Base-by-base conservation (phyloP, 2,113 vertebrate genomes). In the Pseudorhombus dupliciocellatus region DNA sequence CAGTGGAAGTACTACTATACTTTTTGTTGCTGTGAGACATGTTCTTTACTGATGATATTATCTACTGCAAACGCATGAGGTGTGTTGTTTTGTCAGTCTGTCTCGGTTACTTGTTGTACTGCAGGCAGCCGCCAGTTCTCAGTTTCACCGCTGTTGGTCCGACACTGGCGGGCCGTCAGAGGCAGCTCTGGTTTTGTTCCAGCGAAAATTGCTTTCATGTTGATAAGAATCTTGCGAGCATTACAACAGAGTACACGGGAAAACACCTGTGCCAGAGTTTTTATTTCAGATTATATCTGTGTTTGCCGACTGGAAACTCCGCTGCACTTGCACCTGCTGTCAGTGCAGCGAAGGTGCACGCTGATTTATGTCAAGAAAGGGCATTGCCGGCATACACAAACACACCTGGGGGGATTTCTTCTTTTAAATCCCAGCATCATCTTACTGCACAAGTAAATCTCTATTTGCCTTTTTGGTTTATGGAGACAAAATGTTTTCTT, bases 241-340 rank as follows among this genome's bases (percentile, higher is more conserved):
- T 71, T 57, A 78, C 65, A 62, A 20, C 73, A 28, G 74, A 78
- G 77, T 42, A 74, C 67, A 77, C 76, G 80, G 63, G 76, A 46
- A 66, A 66, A 55, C 61, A 69, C 59, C 73, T 56, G 55, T 3
- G 69, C 7, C 12, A 20, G 64, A 66, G 70, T 85, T 22, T 52
- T 83, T 84, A 76, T 77, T 85, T 75, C 66, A 79, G 84, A 88
- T 84, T 63, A 50, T 46, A 83, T 88, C 80, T 72, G 11, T 60
- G 62, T 81, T 88, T 83, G 74, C 78, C 79, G 54, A 54, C 72
- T 53, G 74, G 79, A 75, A 81, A 72, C 59, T 68, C 34, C 21
- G 75, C 70, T 52, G 73, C 73, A 25, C 62, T 50, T 55, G 56
- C 79, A 28, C 50, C 72, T 28, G 72, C 72, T 52, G 58, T 74